Evolutionary conservation across 2,888 invertebrate genomes (phyloP).

Genomic region (Idaea dimidiata): DNA sequence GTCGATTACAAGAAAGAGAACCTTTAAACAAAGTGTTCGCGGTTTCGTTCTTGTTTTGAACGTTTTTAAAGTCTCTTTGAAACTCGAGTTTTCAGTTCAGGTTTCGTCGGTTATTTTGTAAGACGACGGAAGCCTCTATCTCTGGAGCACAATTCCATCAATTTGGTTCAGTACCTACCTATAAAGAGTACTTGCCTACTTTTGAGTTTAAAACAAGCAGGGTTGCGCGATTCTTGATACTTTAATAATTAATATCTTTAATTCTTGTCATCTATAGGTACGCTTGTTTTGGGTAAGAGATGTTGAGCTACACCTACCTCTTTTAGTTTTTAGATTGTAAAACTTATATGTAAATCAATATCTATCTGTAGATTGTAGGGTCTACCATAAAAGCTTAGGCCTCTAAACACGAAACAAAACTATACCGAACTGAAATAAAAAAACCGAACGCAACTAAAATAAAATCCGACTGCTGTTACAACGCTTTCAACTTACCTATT

Average conservation of each 20-base stretch:
- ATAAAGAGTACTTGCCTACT: background rate
- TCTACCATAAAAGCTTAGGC: background rate
- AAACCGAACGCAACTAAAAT: background rate
- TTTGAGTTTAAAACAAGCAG: background rate
- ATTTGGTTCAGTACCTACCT: slow-evolving; percentile 31
- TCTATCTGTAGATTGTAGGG: background rate
- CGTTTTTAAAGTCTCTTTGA: slow-evolving; percentile 53
- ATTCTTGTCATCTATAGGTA: no score
- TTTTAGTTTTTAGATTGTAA: background rate
- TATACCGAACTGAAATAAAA: background rate
- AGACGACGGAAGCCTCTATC: slow-evolving; percentile 49
- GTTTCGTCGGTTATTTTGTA: slow-evolving; percentile 44
- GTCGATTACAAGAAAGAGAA: slow-evolving; percentile 52
- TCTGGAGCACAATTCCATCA: slow-evolving; percentile 56
- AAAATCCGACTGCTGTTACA: background rate
- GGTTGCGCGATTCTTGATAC: background rate
- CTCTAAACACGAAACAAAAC: background rate
- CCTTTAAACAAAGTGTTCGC: slow-evolving; percentile 49
- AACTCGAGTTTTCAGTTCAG: slow-evolving; percentile 48
- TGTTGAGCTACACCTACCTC: no score
- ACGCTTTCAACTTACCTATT: background rate
- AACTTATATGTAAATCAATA: background rate
- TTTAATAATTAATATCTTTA: no score
- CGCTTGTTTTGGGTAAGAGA: no score
- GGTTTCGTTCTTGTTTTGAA: slow-evolving; percentile 44